A percentile compares a stretch with the other conserved stretches of the same genome.
These are phyloP conservation scores for Anoplophora glabripennis DNA, from an alignment of 1,140 invertebrate species.

Conservation along the genomic window DNA sequence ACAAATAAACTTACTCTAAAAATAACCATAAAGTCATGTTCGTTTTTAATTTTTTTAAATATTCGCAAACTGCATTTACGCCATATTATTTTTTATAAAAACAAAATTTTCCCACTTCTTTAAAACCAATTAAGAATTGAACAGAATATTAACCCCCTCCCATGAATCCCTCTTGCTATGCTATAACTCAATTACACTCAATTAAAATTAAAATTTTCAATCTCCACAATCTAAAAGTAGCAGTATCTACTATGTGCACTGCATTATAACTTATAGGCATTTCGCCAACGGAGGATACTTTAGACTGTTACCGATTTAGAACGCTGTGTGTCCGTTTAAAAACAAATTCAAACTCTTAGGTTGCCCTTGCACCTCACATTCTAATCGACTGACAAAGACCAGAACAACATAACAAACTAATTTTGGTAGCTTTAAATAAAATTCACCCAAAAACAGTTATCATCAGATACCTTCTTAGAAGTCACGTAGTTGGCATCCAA, in stretches of 20 bases:
- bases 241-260: conserved; percentile 23
- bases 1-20: conserved; percentile 36
- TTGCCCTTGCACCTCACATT: conserved; percentile 4
- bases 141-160: background rate
- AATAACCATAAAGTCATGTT: conserved; percentile 27
- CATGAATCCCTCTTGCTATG: background rate
- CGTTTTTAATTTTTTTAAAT: too few species aligned
- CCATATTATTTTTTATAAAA: conserved; percentile 1
- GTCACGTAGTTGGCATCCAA: background rate
- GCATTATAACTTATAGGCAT: conserved; percentile 42
- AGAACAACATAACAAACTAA: background rate
- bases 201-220: conserved; percentile 19
- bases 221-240: conserved; percentile 38
- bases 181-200: conserved; percentile 4
- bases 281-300: conserved; percentile 42
- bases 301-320: conserved; percentile 46
- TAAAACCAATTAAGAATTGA: background rate
- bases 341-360: conserved; percentile 26
- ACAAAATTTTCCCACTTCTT: conserved; percentile 1
- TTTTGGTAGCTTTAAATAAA: background rate
- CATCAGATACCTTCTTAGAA: background rate
- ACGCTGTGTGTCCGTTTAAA: conserved; percentile 29
- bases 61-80: background rate
- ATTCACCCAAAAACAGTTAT: background rate
- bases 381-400: background rate